phyloP scores from a whole-genome alignment of 2,797 vertebrate species.

The Petrocephalus sullivani region DNA sequence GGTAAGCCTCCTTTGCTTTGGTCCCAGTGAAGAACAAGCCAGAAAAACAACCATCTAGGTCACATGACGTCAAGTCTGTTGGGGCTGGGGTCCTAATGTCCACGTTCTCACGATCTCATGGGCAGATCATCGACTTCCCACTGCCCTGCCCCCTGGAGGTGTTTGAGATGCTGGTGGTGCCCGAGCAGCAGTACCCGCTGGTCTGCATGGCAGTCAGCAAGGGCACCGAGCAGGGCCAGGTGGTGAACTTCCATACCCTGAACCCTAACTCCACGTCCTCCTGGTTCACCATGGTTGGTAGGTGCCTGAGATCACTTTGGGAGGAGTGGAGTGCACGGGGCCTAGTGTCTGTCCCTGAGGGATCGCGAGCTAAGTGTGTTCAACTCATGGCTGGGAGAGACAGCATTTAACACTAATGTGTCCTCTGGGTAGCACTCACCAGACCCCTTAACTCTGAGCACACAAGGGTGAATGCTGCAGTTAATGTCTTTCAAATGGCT shows the following conservation, averaged over 20 bases:
- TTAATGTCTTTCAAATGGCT: conserved; percentile 1
- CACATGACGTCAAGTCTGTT: neutral
- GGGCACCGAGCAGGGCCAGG: conserved; percentile 75
- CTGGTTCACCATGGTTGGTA: conserved; percentile 78
- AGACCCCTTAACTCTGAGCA: neutral
- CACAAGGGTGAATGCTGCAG: neutral
- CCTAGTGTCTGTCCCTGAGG: neutral
- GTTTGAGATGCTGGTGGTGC: conserved; percentile 84
- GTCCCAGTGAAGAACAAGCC: too few species aligned
- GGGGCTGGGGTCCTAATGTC: neutral
- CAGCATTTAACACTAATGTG: neutral
- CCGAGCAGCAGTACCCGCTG: conserved; percentile 78
- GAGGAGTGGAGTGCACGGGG: neutral
- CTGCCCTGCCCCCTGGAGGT: conserved; percentile 78
- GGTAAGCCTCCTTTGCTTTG: conserved; percentile 50
- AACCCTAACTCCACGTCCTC: conserved; percentile 80
- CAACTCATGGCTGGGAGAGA: neutral
- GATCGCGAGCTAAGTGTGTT: neutral
- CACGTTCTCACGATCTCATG: conserved; percentile 26
- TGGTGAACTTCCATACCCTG: conserved; percentile 80
- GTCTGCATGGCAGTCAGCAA: conserved; percentile 77
- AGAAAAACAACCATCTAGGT: neutral
- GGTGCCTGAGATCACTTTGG: conserved; percentile 21
- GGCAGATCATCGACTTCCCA: conserved; percentile 79
- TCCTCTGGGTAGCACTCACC: neutral